Evolutionary conservation across 1,140 invertebrate genomes (phyloP).

Genomic region (Neodiprion fabricii): DNA sequence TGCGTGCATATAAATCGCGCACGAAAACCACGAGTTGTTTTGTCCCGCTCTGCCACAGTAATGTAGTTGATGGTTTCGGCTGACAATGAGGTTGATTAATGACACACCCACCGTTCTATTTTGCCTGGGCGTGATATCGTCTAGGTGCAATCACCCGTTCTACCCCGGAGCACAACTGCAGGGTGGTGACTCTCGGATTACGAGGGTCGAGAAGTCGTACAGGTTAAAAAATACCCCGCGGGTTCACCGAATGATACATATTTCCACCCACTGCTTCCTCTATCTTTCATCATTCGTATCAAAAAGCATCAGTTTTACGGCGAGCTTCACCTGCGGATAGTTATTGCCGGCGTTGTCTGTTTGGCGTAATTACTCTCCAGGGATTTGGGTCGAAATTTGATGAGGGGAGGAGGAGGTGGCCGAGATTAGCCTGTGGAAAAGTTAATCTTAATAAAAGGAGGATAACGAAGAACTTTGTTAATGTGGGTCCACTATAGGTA

Average conservation of each 20-base stretch:
- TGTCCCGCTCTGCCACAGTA: neutral
- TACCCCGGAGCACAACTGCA: neutral
- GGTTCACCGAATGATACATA: too few species aligned
- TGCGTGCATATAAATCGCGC: too few species aligned
- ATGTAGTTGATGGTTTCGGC: conserved; percentile 1
- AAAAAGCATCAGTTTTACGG: too few species aligned
- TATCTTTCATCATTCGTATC: too few species aligned
- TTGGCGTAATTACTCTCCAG: too few species aligned
- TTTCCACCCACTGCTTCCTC: too few species aligned
- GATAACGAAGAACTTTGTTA: conserved; percentile 48
- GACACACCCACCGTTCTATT: neutral
- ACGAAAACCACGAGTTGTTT: too few species aligned
- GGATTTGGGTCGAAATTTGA: too few species aligned
- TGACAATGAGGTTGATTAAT: conserved; percentile 5
- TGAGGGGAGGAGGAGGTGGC: neutral
- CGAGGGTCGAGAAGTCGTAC: neutral
- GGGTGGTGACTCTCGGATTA: neutral
- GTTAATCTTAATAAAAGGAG: conserved; percentile 64
- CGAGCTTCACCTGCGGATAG: too few species aligned
- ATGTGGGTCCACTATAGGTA: conserved; percentile 28
- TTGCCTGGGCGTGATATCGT: neutral
- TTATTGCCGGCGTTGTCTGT: too few species aligned
- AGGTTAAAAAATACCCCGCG: too few species aligned
- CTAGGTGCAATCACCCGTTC: conserved; percentile 1
- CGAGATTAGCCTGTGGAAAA: conserved; percentile 57